A percentile compares a stretch with the other conserved stretches of the same genome.
These are phyloP conservation scores for Ochropleura leucogaster DNA, from an alignment of 2,888 invertebrate species.

Conservation along the genomic window DNA sequence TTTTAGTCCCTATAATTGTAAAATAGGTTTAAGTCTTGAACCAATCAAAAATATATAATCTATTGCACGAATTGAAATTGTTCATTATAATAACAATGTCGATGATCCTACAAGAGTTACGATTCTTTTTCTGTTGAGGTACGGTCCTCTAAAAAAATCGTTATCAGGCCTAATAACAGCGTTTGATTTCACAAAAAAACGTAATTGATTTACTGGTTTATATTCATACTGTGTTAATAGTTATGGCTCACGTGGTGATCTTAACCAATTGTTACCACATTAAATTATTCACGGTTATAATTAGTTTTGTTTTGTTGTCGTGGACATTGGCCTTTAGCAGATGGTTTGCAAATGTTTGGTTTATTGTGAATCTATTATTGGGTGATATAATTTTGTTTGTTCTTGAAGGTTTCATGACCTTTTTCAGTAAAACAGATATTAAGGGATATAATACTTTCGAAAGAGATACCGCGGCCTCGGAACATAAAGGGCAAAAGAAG, in stretches of 20 bases:
- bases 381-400: background rate
- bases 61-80: too few species aligned
- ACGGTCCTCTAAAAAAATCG: too few species aligned
- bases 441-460: background rate
- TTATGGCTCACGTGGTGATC: constrained; percentile 44
- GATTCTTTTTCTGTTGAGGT: too few species aligned
- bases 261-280: constrained; percentile 54
- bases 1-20: too few species aligned
- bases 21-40: too few species aligned
- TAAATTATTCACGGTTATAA: constrained; percentile 59
- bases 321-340: constrained; percentile 50
- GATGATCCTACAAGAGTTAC: too few species aligned
- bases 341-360: constrained; percentile 43
- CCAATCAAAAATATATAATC: too few species aligned
- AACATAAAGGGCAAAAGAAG: too few species aligned
- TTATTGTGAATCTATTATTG: constrained; percentile 40
- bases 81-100: too few species aligned
- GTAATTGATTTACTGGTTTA: background rate
- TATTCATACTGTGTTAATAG: background rate
- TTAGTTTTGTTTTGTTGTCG: constrained; percentile 55
- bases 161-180: too few species aligned
- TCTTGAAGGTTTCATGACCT: constrained; percentile 6
- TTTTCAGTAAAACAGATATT: background rate
- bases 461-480: too few species aligned
- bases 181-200: background rate